Evolutionary conservation across 53 echinoderm and acorn worm species (phyloP), one percentile per base, ranked within the genome.

Genomic region (Crossaster papposus): DNA sequence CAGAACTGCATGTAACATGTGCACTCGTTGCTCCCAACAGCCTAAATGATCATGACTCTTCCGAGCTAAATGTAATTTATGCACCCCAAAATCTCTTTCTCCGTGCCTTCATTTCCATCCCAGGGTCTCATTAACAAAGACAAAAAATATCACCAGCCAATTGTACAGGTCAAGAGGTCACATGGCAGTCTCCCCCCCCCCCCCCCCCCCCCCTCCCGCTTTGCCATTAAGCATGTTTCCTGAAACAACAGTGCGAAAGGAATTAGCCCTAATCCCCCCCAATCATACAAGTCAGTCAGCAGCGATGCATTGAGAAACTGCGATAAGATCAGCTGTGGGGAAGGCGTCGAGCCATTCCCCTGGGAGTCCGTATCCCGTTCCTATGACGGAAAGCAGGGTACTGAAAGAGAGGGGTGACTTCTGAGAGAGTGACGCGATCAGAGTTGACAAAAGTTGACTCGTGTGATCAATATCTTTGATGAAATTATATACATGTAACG

Each of bases 261-360:
- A 87, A 87, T 87, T 87, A 87, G 87, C 75, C 36, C 23, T 87
- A 87, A 87, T 87, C 87, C 87, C 64, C 63, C 17, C 84, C 84
- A 84, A 87, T 87, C 87, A 87, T 77, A 77, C 32, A 87, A 77
- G 87, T 87, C 87, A 87, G 87, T 87, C 87, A 87, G 75, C 87
- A 77, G 58, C 77, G 77, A 75, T 77, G 87, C 87, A 76, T 87
- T 52, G 76, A 54, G 28, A 34, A 36, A 36, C 58, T 17, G 73
- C 55, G 87, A 87, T 87, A 87, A 87, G 55, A 87, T 87, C 87
- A 87, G 62, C 71, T 29, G 29, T 75, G 87, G 58, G 35, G 9
- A 44, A 87, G 87, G 87, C 87, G 87, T 33, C 87, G 24, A 7
- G 62, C 58, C 37, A 37, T 33, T 87, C 87, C 87, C 87, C 20